A percentile compares a stretch with the other conserved stretches of the same genome.
phyloP scores from a whole-genome alignment of 2,888 invertebrate species.

The Tryphoninae sp. region DNA sequence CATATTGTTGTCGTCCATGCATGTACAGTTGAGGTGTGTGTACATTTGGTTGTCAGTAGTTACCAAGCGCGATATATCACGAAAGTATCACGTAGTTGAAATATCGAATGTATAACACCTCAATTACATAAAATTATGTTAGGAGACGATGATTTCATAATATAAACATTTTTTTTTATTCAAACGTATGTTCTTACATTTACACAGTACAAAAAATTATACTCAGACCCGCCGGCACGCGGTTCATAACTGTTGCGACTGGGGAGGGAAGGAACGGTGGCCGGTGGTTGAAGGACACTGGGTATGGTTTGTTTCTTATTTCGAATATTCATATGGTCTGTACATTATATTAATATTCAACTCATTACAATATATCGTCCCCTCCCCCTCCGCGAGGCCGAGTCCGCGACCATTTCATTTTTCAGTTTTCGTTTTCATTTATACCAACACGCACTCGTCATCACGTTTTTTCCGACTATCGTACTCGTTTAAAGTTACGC shows the following conservation, averaged over 20 bases:
- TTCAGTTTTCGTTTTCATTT: constrained; percentile 48
- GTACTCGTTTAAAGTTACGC: constrained; percentile 54
- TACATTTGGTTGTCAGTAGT: too few species aligned
- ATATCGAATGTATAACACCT: too few species aligned
- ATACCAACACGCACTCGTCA: constrained; percentile 62
- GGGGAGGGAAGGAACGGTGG: constrained; percentile 76
- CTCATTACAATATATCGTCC: constrained; percentile 54
- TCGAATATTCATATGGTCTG: constrained; percentile 72
- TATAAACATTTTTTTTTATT: constrained; percentile 84
- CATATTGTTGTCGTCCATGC: too few species aligned
- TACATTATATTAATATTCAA: constrained; percentile 71
- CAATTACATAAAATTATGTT: too few species aligned
- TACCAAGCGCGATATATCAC: too few species aligned
- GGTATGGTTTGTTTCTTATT: constrained; percentile 64
- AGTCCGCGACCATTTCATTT: constrained; percentile 54
- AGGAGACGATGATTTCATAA: constrained; percentile 72
- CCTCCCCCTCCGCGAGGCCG: constrained; percentile 48
- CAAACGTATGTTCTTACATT: constrained; percentile 90
- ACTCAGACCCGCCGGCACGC: constrained; percentile 81
- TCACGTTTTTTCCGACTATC: constrained; percentile 61
- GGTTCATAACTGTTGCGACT: constrained; percentile 79
- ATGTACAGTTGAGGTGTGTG: too few species aligned
- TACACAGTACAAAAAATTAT: constrained; percentile 93
- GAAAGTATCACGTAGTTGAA: too few species aligned
- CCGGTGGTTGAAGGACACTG: constrained; percentile 71